Conservation (phyloP, 2,797 vertebrate species). For the Sebastes glaucus region DNA sequence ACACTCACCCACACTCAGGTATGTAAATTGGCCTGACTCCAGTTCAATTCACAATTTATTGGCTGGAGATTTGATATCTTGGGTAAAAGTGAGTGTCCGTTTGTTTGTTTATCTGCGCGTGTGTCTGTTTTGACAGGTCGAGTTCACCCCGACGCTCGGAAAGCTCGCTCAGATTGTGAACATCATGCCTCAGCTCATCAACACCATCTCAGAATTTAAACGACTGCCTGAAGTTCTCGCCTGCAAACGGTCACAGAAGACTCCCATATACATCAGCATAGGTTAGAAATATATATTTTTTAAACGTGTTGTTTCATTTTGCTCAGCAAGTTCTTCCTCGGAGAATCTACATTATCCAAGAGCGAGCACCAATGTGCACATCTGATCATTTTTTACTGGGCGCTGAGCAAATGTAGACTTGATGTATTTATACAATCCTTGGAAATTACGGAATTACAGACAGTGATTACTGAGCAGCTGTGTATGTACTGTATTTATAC, state of each 20-base stretch:
- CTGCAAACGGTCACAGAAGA: conserved; percentile 62
- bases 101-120: neutral
- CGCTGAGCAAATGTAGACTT: neutral
- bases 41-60: neutral
- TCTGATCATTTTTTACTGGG: neutral
- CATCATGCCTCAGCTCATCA: conserved; percentile 83
- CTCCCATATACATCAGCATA: conserved; percentile 79
- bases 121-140: conserved; percentile 77
- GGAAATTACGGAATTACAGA: neutral
- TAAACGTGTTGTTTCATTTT: neutral
- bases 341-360: neutral
- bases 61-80: neutral
- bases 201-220: conserved; percentile 83
- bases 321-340: neutral
- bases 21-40: neutral
- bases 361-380: neutral
- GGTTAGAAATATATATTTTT: conserved; percentile 71
- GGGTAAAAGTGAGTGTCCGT: neutral
- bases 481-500: neutral
- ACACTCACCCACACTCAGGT: neutral
- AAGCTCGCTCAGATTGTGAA: conserved; percentile 85
- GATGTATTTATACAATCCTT: neutral
- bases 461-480: neutral
- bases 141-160: conserved; percentile 85
- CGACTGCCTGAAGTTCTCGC: conserved; percentile 86